These are phyloP conservation scores for Zapus hudsonius DNA, from an alignment of 2,113 vertebrate genomes.

Conservation along the genomic window DNA sequence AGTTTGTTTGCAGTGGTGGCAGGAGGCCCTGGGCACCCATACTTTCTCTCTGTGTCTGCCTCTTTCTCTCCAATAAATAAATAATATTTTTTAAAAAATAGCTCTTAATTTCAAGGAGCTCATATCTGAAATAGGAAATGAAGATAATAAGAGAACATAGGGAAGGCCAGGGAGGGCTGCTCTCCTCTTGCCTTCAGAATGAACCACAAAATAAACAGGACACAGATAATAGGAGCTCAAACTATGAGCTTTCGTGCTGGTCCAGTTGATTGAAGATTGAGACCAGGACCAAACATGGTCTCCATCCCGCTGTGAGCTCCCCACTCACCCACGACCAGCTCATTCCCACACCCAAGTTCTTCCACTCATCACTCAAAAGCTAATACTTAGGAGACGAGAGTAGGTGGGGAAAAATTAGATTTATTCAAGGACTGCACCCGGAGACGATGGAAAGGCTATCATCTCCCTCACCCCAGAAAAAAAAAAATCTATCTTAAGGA, in stretches of 20 bases:
- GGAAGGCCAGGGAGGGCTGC: background rate
- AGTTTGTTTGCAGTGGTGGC: too few species aligned
- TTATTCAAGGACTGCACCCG: background rate
- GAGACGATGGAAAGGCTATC: background rate
- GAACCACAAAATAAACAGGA: background rate
- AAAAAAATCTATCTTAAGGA: background rate
- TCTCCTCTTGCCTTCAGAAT: background rate
- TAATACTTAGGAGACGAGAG: background rate
- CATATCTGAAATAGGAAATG: background rate
- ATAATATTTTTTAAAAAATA: too few species aligned
- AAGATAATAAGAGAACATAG: too few species aligned
- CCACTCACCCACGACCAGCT: rapidly evolving
- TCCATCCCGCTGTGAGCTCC: background rate
- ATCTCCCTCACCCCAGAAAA: background rate
- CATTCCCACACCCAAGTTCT: background rate
- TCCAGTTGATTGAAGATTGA: background rate
- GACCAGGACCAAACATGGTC: too few species aligned
- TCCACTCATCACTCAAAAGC: background rate
- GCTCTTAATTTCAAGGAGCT: background rate
- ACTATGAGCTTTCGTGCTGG: background rate
- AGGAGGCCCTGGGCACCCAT: too few species aligned
- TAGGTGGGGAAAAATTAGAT: background rate
- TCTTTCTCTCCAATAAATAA: too few species aligned
- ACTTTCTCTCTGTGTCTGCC: too few species aligned
- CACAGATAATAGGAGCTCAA: background rate